Percentiles rank a stretch among this genome's conserved stretches.
These are phyloP conservation scores for Triplophysa rosa DNA, from an alignment of 2,113 vertebrate species.

Conservation along the genomic window DNA sequence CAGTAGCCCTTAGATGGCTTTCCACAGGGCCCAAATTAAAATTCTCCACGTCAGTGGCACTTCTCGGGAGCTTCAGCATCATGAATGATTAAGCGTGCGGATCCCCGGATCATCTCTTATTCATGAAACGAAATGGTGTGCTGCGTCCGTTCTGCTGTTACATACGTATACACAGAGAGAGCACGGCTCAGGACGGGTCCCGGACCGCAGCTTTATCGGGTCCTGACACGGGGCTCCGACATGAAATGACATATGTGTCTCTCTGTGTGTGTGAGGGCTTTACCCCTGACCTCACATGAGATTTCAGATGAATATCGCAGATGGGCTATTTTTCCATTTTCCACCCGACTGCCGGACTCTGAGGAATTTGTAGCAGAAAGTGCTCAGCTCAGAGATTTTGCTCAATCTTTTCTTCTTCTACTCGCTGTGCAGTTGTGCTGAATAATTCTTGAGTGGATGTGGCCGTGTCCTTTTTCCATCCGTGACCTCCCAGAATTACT, in stretches of 20 bases:
- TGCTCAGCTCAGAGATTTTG: not conserved
- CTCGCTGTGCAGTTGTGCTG: conserved; percentile 19
- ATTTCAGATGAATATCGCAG: conserved; percentile 61
- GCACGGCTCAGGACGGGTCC: not conserved
- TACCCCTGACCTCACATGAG: conserved; percentile 49
- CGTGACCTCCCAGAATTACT: conserved; percentile 14
- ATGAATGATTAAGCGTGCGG: conserved; percentile 85
- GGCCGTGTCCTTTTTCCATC: conserved; percentile 2
- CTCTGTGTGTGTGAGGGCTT: conserved; percentile 35
- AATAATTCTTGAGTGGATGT: conserved; percentile 23
- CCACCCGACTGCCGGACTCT: conserved; percentile 42
- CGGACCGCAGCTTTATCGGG: not conserved
- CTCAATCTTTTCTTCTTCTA: conserved; percentile 7
- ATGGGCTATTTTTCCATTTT: conserved; percentile 58
- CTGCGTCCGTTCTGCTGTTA: not conserved
- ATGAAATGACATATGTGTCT: conserved; percentile 66
- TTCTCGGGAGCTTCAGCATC: conserved; percentile 80
- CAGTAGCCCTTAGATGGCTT: conserved; percentile 79
- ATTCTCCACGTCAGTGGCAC: conserved; percentile 80
- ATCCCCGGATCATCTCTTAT: conserved; percentile 82
- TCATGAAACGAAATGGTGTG: conserved; percentile 83
- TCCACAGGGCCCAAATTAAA: conserved; percentile 84
- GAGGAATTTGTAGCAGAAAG: conserved; percentile 36
- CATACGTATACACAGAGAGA: not conserved
- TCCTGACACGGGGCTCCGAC: not conserved